These are phyloP conservation scores for Helarctos malayanus DNA, from an alignment of 2,797 vertebrate species.

Conservation along the genomic window DNA sequence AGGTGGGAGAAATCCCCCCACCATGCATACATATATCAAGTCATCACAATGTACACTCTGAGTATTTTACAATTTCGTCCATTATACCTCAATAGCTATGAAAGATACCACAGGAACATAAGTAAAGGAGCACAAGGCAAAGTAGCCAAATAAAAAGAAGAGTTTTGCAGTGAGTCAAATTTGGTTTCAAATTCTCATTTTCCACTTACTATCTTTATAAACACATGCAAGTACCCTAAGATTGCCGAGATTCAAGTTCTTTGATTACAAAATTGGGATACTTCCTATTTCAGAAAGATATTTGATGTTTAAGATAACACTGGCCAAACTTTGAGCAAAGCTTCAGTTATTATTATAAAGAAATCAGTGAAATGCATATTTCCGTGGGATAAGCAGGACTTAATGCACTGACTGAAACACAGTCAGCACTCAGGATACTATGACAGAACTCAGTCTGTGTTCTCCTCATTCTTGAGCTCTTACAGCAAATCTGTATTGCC, in stretches of 20 bases:
- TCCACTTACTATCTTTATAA: neutral
- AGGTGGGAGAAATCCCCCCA: neutral
- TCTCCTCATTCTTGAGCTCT: neutral
- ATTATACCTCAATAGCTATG: neutral
- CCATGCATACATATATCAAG: neutral
- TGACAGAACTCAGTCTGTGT: neutral
- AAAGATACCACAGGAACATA: neutral
- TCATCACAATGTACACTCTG: neutral
- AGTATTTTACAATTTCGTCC: neutral
- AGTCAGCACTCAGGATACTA: neutral
- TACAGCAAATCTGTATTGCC: neutral
- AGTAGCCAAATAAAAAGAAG: neutral
- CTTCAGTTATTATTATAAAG: neutral
- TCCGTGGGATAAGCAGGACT: neutral
- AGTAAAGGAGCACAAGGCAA: neutral
- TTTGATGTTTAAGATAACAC: neutral
- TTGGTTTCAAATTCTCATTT: neutral
- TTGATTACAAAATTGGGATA: neutral
- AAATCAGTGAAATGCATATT: neutral
- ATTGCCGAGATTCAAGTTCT: neutral
- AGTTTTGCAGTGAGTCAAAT: neutral
- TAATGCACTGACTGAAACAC: neutral
- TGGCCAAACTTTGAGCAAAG: neutral
- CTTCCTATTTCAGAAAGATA: neutral
- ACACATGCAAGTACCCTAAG: neutral